Conservation (phyloP, 2,888 invertebrate species). For the Caenorhabditis virilis region DNA sequence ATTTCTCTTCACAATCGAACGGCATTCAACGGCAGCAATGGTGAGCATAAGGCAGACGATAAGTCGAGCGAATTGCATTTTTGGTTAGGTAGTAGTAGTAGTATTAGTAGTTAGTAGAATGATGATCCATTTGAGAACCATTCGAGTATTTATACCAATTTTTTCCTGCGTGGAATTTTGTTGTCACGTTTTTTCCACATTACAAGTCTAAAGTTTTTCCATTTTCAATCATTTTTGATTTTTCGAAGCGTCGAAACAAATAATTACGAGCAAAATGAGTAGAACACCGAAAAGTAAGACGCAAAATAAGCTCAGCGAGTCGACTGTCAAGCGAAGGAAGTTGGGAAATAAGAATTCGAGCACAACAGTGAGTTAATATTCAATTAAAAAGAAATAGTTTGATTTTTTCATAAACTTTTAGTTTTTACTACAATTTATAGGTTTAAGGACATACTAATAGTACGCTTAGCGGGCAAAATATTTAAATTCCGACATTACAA, state of each 20-base stretch:
- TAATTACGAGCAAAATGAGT: conserved; percentile 2
- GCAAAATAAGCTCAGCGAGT: not conserved
- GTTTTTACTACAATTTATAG: not conserved
- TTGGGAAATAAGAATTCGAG: not conserved
- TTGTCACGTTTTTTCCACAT: not conserved
- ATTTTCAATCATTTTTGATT: not conserved
- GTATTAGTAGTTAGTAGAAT: not conserved
- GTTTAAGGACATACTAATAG: no score
- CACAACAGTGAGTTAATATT: not conserved
- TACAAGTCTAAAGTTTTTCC: not conserved
- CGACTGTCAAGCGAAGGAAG: conserved; percentile 1
- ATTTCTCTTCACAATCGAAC: no score
- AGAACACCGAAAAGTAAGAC: not conserved
- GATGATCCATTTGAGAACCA: not conserved
- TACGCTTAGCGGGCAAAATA: no score
- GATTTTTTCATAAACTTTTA: not conserved
- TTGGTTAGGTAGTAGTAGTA: not conserved
- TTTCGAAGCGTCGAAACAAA: not conserved
- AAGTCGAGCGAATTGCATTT: not conserved
- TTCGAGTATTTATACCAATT: not conserved
- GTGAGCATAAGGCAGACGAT: not conserved
- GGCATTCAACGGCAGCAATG: no score
- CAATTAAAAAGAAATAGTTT: not conserved
- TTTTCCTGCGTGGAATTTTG: not conserved
- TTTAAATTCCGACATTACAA: not conserved